phyloP scores from a whole-genome alignment of 2,113 vertebrate species.

The Okapia johnstoni region DNA sequence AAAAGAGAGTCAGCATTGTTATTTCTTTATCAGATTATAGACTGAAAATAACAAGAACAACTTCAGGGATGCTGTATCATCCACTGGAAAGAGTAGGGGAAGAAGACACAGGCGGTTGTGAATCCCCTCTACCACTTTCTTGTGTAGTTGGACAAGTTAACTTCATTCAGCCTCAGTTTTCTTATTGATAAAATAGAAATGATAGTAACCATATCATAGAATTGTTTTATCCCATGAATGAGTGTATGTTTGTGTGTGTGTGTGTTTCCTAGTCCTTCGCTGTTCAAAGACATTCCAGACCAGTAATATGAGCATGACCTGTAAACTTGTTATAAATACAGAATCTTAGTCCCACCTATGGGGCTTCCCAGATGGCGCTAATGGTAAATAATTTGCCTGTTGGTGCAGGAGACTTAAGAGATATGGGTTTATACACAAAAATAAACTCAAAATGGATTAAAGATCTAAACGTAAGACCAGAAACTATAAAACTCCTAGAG shows the following conservation, averaged over 20 bases:
- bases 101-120: background rate
- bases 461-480: too few species aligned
- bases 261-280: background rate
- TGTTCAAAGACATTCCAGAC: background rate
- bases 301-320: background rate
- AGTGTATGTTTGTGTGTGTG: background rate
- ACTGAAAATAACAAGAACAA: background rate
- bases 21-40: background rate
- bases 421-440: too few species aligned
- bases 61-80: background rate
- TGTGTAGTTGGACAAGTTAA: background rate
- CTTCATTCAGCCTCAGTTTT: background rate
- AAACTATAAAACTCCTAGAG: too few species aligned
- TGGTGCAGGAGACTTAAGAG: background rate
- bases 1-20: background rate
- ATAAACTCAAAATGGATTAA: too few species aligned
- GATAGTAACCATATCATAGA: background rate
- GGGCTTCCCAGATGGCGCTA: background rate
- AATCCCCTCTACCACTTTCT: background rate
- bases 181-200: background rate
- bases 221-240: background rate
- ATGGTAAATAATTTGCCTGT: background rate
- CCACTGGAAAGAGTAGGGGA: background rate
- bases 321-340: background rate
- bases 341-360: background rate